Evolutionary conservation across 2,888 invertebrate genomes (phyloP), one percentile per base, ranked within the genome.

Genomic region (Aphidius colemani): DNA sequence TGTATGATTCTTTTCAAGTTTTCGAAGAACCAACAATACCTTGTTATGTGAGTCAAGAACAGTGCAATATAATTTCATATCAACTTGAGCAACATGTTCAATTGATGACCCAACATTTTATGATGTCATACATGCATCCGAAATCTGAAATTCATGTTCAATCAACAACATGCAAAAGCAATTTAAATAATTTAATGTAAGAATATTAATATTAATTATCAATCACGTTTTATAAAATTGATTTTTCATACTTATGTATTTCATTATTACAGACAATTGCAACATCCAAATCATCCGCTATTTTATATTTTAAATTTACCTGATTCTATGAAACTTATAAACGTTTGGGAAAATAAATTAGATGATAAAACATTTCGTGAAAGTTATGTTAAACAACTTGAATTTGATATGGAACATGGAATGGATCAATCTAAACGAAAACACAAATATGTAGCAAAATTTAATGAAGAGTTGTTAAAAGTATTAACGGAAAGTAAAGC

Each of bases 41-140:
- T 30, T 30, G 30, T 30, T 2, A 30, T 30, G 30, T 30, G 1
- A 30, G 4, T 2, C 30, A 30, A 30, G 30, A 30, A 30, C 30
- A 30, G 5, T 30, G 3, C 30, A 30, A 30, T 5, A 30, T 93
- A 63, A 79, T 94, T 11, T 86, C 89, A 66, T 90, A 92, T 72
- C 95, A 95, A 77, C 78, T 95, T 66, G 82, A 90, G 10, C 91
- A 94, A 80, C 95, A 96, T 83, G 86, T 95, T 0, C 97, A 97
- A 82, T 81, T 96, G 66, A 82, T 91, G 11, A 84, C 90, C 0
- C 91, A 93, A 75, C 87, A 87, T 74, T 93, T 87, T 78, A 74
- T 92, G 53, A 88, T 93, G 82, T 85, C 89, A 7, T 90, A 87
- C 73, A 85, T 88, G 53, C 90, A 93, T 80, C 92, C 92, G 0